Conservation (phyloP, 2,113 vertebrate genomes). For the Antennarius striatus region DNA sequence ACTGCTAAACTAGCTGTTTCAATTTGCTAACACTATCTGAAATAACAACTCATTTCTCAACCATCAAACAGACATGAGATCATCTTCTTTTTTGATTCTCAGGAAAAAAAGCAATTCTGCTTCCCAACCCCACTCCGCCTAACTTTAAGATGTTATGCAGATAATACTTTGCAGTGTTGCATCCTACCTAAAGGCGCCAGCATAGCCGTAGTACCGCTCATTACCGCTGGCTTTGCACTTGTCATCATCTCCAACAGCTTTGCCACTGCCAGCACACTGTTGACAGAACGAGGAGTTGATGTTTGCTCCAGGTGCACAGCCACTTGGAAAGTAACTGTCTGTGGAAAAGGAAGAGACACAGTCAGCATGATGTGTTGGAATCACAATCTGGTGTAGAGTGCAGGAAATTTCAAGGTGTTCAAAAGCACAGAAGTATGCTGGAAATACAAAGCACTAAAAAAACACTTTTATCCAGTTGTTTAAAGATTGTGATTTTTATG, state of each 20-base stretch:
- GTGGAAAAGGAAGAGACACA: constrained; percentile 22
- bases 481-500: too few species aligned
- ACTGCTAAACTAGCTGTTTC: background rate
- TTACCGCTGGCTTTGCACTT: constrained; percentile 80
- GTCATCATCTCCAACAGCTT: constrained; percentile 35
- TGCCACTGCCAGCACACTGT: constrained; percentile 77
- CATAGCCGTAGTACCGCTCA: constrained; percentile 85
- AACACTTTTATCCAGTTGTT: too few species aligned
- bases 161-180: background rate
- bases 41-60: background rate
- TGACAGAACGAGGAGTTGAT: constrained; percentile 78
- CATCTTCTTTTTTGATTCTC: background rate
- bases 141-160: background rate
- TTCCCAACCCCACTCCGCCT: background rate
- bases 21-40: background rate
- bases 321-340: constrained; percentile 79
- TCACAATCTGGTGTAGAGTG: background rate
- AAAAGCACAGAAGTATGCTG: background rate
- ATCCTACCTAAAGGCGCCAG: constrained; percentile 85
- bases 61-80: background rate
- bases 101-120: background rate
- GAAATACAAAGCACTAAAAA: too few species aligned
- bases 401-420: background rate
- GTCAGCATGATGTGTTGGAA: background rate
- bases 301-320: constrained; percentile 88